phyloP scores from a whole-genome alignment of 1,140 invertebrate genomes.

The fruit fly (Drosophila melanogaster) region Release_6_plus_ISO1_MT NT_033777.3:22264501-22265000 shows the following conservation, averaged over 20 bases:
- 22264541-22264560: constrained; percentile 1
- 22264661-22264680: background rate
- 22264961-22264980: constrained; percentile 84
- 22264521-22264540: constrained; percentile 70
- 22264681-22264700: constrained; percentile 51
- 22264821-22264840: constrained; percentile 73
- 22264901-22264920: constrained; percentile 25
- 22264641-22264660: constrained; percentile 62
- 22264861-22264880: constrained; percentile 30
- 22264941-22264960: constrained; percentile 48
- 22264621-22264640: constrained; percentile 84
- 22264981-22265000: constrained; percentile 84
- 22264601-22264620: constrained; percentile 84
- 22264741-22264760: constrained; percentile 71
- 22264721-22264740: constrained; percentile 82
- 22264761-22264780: constrained; percentile 27
- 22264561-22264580: constrained; percentile 43
- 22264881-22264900: constrained; percentile 26
- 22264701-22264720: constrained; percentile 51
- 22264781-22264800: constrained; percentile 38
- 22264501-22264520: constrained; percentile 47
- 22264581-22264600: constrained; percentile 75
- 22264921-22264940: constrained; percentile 53
- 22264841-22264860: constrained; percentile 13
- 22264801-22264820: constrained; percentile 73